Evolutionary conservation across 2,113 vertebrate species (phyloP), one percentile per base, ranked within the genome.

Genomic region (Elachura formosa): DNA sequence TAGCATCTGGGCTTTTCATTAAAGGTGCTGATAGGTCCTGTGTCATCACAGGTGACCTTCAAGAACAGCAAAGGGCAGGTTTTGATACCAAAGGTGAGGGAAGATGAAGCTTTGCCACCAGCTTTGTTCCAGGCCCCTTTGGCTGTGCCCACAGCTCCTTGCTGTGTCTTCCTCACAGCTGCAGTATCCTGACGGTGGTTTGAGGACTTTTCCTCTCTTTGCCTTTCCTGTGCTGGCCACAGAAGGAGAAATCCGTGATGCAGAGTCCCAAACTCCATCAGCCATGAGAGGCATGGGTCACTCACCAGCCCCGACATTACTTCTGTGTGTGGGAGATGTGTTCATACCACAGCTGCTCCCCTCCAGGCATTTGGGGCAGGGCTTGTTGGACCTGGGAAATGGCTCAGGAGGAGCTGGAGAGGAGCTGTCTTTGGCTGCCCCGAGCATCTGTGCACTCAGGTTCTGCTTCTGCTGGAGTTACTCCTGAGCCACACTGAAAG

Each of bases 1-100:
- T 71, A 88, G 84, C 94, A 96, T 95, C 90, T 96, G 94, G 59
- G 68, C 52, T 86, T 78, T 88, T 97, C 91, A 97, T 97, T 96
- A 97, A 67, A 95, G 94, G 91, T 95, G 96, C 72, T 97, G 96
- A 97, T 94, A 74, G 90, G 75, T 71, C 21, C 3, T 66, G 71
- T 74, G 62, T 91, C 71, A 91, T 85, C 40, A 0, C 78, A 29
- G n/a, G 43, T 80, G 67, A 91, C 95, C 91, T 96, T 90, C 75
- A 45, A 71, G 90, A 56, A 4, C 78, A 85, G 71, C 4, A 34
- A 87, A 97, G 89, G 80, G 69, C 91, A 86, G 51, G 55, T 73
- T 96, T 96, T 96, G 91, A 95, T 91, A 67, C 78, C 83, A 89
- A 72, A 68, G 71, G 45, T 64, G 77, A 82, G 69, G 52, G 54